Evolutionary conservation across 2,113 vertebrate species (phyloP).

Genomic region (Psammodynastes pulverulentus): DNA sequence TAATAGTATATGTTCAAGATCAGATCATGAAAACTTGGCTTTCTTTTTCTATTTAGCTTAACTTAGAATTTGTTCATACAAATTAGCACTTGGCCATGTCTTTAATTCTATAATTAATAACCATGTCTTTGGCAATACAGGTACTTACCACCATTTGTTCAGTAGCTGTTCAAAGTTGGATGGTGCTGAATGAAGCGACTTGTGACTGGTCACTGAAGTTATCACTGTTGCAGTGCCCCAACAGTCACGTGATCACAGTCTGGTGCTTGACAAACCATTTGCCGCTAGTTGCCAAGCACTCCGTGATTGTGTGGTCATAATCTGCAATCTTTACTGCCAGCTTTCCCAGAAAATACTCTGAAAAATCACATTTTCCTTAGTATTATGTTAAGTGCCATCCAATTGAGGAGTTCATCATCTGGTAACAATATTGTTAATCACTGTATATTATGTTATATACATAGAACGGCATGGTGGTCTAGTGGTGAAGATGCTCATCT

Average conservation of each 20-base stretch:
- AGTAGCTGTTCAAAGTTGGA: neutral
- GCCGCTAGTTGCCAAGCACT: neutral
- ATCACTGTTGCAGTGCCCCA: neutral
- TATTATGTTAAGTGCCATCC: neutral
- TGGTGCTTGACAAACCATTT: neutral
- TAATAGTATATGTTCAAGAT: neutral
- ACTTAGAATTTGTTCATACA: neutral
- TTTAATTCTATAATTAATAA: neutral
- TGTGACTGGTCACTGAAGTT: neutral
- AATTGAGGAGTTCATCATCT: neutral
- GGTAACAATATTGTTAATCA: neutral
- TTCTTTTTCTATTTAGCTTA: neutral
- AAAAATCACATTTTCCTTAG: neutral
- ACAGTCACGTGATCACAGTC: neutral
- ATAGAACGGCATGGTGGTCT: too few species aligned
- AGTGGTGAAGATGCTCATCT: too few species aligned
- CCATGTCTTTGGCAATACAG: neutral
- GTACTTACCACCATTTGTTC: neutral
- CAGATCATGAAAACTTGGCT: neutral
- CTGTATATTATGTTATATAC: neutral
- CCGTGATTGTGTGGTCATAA: neutral
- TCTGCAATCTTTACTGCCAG: neutral
- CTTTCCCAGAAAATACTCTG: neutral
- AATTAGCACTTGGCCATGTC: neutral
- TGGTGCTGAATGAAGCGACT: neutral